Evolutionary conservation across 2,113 vertebrate genomes (phyloP).

Genomic region (Pao palembangensis): DNA sequence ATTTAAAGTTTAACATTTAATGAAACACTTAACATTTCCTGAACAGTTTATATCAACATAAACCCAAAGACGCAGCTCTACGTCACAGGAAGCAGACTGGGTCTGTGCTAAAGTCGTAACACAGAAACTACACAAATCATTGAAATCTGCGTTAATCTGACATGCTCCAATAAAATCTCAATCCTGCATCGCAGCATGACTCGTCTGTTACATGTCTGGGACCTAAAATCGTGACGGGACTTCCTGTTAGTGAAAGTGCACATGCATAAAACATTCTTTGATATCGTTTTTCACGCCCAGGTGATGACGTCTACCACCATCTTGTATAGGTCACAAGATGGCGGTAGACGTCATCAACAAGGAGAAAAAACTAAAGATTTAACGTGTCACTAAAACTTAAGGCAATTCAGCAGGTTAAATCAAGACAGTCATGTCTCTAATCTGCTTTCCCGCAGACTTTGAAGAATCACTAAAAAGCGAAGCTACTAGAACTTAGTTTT

Average conservation of each 20-base stretch:
- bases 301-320: conserved; percentile 20
- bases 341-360: no score
- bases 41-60: conserved; percentile 70
- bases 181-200: conserved; percentile 5
- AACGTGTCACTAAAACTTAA: conserved; percentile 28
- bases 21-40: conserved; percentile 66
- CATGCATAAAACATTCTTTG: conserved; percentile 59
- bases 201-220: background rate
- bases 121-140: conserved; percentile 3
- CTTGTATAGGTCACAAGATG: no score
- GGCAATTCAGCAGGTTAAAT: conserved; percentile 27
- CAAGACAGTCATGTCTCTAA: background rate
- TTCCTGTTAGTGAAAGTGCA: conserved; percentile 53
- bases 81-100: conserved; percentile 52
- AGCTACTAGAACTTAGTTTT: conserved; percentile 1
- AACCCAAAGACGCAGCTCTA: conserved; percentile 59
- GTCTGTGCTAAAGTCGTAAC: conserved; percentile 42
- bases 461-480: background rate
- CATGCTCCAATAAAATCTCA: conserved; percentile 1
- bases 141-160: background rate
- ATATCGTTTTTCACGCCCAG: conserved; percentile 23
- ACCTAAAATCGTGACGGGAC: conserved; percentile 7
- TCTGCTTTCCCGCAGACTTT: conserved; percentile 5
- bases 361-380: background rate
- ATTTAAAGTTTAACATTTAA: conserved; percentile 75